These are phyloP conservation scores for Dendropsophus ebraccatus DNA, from an alignment of 2,113 vertebrate genomes.

Conservation along the genomic window DNA sequence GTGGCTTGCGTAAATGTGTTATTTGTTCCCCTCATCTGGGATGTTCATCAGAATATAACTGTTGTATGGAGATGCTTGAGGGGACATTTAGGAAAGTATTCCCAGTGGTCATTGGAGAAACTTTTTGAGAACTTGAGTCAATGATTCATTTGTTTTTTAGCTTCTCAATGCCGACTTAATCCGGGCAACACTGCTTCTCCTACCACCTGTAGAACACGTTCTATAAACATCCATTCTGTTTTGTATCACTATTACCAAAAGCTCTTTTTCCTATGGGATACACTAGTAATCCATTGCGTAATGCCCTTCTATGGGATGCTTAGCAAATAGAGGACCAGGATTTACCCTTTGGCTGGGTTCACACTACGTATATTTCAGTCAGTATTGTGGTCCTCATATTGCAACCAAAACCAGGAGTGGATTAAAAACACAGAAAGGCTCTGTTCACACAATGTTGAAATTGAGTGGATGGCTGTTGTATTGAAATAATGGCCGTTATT, in stretches of 20 bases:
- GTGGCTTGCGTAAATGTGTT: not conserved
- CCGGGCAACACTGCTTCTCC: not conserved
- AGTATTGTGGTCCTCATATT: too few relatives aligned
- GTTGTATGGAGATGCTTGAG: not conserved
- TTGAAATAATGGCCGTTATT: too few relatives aligned
- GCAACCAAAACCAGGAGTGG: too few relatives aligned
- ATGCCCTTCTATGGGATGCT: too few relatives aligned
- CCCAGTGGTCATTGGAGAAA: not conserved
- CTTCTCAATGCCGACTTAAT: not conserved
- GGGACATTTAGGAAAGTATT: conserved; percentile 10
- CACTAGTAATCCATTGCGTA: not conserved
- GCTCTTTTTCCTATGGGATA: not conserved
- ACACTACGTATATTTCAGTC: too few relatives aligned
- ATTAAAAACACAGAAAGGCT: too few relatives aligned
- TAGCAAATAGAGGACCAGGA: not conserved
- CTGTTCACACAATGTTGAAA: too few relatives aligned
- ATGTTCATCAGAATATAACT: not conserved
- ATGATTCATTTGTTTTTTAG: not conserved
- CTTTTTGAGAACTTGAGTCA: not conserved
- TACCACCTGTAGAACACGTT: not conserved
- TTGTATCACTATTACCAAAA: not conserved
- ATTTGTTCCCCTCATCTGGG: conserved; percentile 25
- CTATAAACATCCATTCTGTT: not conserved
- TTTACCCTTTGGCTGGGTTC: too few relatives aligned
- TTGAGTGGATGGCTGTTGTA: too few relatives aligned